A percentile compares a stretch with the other conserved stretches of the same genome.
Evolutionary conservation across 2,797 vertebrate genomes (phyloP).

Genomic region (Gypaetus barbatus): DNA sequence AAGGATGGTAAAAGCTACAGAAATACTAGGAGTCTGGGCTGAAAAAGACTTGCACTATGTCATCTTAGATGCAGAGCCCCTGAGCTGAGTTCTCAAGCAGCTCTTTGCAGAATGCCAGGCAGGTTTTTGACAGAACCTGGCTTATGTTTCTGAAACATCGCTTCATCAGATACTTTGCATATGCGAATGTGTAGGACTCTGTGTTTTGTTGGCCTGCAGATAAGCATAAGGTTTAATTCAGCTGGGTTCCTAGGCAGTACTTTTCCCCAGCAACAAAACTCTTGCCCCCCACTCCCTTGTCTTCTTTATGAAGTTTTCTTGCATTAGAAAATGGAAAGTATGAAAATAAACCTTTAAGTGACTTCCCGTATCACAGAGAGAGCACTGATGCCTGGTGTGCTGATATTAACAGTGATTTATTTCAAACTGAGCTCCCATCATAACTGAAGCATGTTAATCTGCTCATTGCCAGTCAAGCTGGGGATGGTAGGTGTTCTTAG

Average conservation of each 20-base stretch:
- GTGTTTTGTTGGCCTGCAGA: not conserved
- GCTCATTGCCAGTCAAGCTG: slow-evolving; percentile 42
- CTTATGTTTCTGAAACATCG: not conserved
- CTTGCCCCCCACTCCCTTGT: not conserved
- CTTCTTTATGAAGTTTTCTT: not conserved
- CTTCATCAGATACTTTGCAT: not conserved
- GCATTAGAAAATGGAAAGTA: not conserved
- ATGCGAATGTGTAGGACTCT: not conserved
- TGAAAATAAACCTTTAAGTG: not conserved
- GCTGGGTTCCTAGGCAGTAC: not conserved
- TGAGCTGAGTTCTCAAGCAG: not conserved
- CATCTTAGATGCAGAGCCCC: not conserved
- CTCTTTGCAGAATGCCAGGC: not conserved
- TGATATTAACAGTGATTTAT: not conserved
- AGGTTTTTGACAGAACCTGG: not conserved
- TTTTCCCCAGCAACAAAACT: not conserved
- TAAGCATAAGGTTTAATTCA: not conserved
- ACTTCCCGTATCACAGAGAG: not conserved
- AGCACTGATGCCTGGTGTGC: not conserved
- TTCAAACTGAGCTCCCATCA: slow-evolving; percentile 15
- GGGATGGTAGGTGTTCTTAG: slow-evolving; percentile 44
- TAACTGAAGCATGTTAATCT: slow-evolving; percentile 30
- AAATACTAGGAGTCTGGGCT: not conserved
- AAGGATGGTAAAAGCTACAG: not conserved
- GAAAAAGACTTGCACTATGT: not conserved